Base-by-base conservation (phyloP, 2,888 invertebrate genomes). In the Melieria omissa region DNA sequence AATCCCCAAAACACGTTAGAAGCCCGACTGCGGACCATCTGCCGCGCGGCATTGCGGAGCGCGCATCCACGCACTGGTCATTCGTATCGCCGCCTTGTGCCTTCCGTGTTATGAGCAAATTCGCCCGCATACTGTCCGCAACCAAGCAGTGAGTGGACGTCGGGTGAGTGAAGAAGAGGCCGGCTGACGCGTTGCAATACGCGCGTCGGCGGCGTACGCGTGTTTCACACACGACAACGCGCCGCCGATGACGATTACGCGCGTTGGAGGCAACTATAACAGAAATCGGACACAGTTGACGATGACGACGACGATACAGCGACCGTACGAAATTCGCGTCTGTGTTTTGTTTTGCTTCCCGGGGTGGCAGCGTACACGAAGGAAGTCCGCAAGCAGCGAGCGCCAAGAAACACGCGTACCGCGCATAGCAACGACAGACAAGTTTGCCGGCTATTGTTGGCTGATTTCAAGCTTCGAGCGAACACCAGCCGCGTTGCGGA, bases 171-270 rank as follows among this genome's bases (percentile, higher is more conserved):
- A 29, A 29, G 29, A 29, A 29, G 29, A 71, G 61, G 65, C 55
- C 45, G 29, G 29, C 29, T 62, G 71, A 71, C 63, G 12, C 52
- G 45, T 54, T 67, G 58, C 65, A 10, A 16, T 29, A 14, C 67
- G 5, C 8, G n/a, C 52, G 52, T n/a, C 52, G 52, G 12, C 6
- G 5, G 52, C 9, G 52, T 60, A 61, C 61, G 64, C 72, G 71
- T 71, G 71, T 49, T 67, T 60, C 46, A 67, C 58, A 64, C 72
- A 64, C 72, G 63, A 49, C 49, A 44, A 6, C 29, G 29, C 29
- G 4, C 14, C 14, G 62, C 16, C 12, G 55, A 52, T 63, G 4
- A 9, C 54, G 10, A 8, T 46, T 54, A 16, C 10, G 58, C 16
- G 29, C 29, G 29, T 29, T 29, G 12, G 10, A 42, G 8, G 60